Conservation (phyloP, 2,113 vertebrate genomes). For the Grallaria varia region DNA sequence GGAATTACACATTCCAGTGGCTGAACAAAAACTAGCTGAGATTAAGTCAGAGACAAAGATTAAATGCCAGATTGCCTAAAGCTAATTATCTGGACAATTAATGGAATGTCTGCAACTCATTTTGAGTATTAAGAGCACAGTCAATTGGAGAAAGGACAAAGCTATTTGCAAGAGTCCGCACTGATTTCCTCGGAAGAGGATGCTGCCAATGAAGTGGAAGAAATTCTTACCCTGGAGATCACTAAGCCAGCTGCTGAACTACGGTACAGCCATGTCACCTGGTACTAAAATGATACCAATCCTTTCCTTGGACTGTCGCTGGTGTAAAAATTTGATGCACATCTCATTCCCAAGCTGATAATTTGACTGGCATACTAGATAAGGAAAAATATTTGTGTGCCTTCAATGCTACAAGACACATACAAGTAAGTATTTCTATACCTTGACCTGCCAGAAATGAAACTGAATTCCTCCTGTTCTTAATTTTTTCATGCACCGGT, state of each 20-base stretch:
- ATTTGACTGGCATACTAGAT: background rate
- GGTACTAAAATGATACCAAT: background rate
- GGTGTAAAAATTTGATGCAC: background rate
- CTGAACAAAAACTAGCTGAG: constrained; percentile 55
- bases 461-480: background rate
- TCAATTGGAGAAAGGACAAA: constrained; percentile 65
- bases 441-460: background rate
- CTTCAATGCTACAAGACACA: background rate
- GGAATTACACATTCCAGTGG: background rate
- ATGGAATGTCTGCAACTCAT: constrained; percentile 70
- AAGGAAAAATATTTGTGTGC: background rate
- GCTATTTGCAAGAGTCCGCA: constrained; percentile 58
- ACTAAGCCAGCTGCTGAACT: constrained; percentile 7
- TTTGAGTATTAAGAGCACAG: constrained; percentile 68
- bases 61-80: constrained; percentile 69
- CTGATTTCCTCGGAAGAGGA: constrained; percentile 62
- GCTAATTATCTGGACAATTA: constrained; percentile 75
- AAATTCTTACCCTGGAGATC: constrained; percentile 30
- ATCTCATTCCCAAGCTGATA: background rate
- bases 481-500: background rate
- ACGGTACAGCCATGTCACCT: background rate
- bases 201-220: constrained; percentile 58
- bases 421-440: background rate
- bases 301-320: background rate
- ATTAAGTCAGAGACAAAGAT: constrained; percentile 69